Evolutionary conservation across 2,113 vertebrate genomes (phyloP).

Genomic region (Anhinga anhinga): DNA sequence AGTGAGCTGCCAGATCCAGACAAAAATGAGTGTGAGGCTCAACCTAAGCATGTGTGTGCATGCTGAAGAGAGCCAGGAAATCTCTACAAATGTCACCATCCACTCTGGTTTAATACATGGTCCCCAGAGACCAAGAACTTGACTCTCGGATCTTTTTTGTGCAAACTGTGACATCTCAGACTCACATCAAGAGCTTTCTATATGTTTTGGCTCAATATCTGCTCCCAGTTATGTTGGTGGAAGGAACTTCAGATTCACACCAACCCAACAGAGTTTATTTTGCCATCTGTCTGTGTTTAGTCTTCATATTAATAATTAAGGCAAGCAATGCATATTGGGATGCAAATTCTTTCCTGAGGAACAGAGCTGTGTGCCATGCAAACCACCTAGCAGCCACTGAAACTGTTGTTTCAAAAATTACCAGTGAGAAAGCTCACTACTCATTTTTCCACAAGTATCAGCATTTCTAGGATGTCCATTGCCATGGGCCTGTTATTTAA

Average conservation of each 20-base stretch:
- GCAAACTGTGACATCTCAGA: constrained; percentile 38
- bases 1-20: constrained; percentile 40
- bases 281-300: constrained; percentile 58
- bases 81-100: constrained; percentile 40
- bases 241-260: constrained; percentile 50
- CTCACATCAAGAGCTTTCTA: constrained; percentile 26
- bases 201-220: constrained; percentile 46
- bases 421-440: background rate
- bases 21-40: constrained; percentile 25
- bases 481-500: background rate
- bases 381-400: background rate
- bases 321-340: background rate
- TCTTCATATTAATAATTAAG: constrained; percentile 53
- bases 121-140: constrained; percentile 20
- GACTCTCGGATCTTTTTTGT: background rate
- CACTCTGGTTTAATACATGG: background rate
- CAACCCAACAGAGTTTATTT: constrained; percentile 52
- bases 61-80: constrained; percentile 47
- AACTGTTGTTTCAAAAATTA: background rate
- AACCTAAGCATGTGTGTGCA: constrained; percentile 33
- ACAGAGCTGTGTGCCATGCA: background rate
- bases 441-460: background rate
- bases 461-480: background rate
- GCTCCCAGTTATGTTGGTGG: constrained; percentile 8
- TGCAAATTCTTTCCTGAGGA: constrained; percentile 17